A percentile compares a stretch with the other conserved stretches of the same genome.
phyloP scores from a whole-genome alignment of 2,113 vertebrate genomes.

The Oreotrochilus melanogaster region DNA sequence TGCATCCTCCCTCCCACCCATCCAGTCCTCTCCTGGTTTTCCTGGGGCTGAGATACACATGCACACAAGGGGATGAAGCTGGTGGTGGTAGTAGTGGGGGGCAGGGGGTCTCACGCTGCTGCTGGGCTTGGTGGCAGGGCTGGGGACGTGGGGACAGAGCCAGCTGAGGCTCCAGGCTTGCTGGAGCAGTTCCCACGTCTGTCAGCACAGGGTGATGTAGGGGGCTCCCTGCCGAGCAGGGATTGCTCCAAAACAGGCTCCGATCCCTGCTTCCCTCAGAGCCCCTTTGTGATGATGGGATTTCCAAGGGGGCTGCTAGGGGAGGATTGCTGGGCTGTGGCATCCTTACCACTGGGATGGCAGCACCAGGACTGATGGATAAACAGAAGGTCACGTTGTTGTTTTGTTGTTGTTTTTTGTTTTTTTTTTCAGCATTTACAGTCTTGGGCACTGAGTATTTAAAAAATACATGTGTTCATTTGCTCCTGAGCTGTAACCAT shows the following conservation, averaged over 20 bases:
- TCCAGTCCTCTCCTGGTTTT: neutral
- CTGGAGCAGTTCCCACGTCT: neutral
- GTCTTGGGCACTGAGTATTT: accelerated
- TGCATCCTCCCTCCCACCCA: neutral
- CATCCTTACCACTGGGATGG: neutral
- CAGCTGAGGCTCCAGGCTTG: neutral
- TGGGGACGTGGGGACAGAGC: accelerated
- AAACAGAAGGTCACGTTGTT: neutral
- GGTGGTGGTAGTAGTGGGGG: neutral
- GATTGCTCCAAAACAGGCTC: neutral
- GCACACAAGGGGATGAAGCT: neutral
- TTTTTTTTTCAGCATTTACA: neutral
- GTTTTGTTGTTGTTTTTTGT: too few species aligned
- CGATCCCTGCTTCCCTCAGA: neutral
- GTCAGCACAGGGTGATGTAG: neutral
- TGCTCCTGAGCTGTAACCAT: neutral
- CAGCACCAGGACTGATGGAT: neutral
- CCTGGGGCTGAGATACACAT: neutral
- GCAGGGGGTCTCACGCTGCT: neutral
- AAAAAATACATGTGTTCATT: neutral
- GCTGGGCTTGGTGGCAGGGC: neutral
- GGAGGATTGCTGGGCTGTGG: neutral
- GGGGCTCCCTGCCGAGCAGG: neutral
- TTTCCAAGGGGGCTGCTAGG: accelerated
- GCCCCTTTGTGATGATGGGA: neutral